These are phyloP conservation scores for Penaeus monodon DNA, from an alignment of 2,888 invertebrate genomes.

Conservation along the genomic window DNA sequence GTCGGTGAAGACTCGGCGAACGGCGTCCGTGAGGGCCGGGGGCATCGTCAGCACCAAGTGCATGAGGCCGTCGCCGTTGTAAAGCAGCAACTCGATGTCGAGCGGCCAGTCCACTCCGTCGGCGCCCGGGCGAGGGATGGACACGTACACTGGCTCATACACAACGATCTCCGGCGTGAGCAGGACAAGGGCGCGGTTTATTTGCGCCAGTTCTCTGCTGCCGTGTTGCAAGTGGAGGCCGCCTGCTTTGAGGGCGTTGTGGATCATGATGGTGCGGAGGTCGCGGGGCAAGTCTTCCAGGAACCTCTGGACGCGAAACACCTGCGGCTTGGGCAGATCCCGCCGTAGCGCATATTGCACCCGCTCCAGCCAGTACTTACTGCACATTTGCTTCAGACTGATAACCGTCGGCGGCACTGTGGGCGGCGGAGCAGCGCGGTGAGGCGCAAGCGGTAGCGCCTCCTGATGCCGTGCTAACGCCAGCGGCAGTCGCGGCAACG, in stretches of 20 bases:
- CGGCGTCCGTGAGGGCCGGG: constrained; percentile 45
- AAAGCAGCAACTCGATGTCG: constrained; percentile 57
- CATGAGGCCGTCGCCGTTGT: constrained; percentile 56
- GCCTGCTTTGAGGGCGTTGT: constrained; percentile 62
- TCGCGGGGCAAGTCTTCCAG: constrained; percentile 60
- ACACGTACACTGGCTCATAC: constrained; percentile 59
- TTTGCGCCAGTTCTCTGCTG: constrained; percentile 56
- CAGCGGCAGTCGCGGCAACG: constrained; percentile 53
- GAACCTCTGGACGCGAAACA: constrained; percentile 57
- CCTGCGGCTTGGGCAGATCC: constrained; percentile 57
- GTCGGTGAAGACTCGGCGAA: constrained; percentile 57
- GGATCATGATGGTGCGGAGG: constrained; percentile 57
- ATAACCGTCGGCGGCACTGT: constrained; percentile 45
- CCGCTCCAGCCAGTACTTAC: constrained; percentile 62
- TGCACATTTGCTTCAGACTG: constrained; percentile 58
- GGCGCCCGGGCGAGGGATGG: constrained; percentile 44
- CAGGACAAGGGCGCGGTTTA: constrained; percentile 59
- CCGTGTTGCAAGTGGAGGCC: constrained; percentile 62
- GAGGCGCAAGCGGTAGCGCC: constrained; percentile 48
- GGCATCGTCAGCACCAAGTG: constrained; percentile 59
- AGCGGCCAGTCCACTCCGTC: constrained; percentile 49
- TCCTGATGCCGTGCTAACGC: constrained; percentile 62
- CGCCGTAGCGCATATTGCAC: constrained; percentile 55
- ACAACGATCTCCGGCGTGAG: constrained; percentile 59
- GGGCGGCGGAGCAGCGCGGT: constrained; percentile 37